Base-by-base conservation (phyloP, 2,888 invertebrate species). In the Cetonia aurata region DNA sequence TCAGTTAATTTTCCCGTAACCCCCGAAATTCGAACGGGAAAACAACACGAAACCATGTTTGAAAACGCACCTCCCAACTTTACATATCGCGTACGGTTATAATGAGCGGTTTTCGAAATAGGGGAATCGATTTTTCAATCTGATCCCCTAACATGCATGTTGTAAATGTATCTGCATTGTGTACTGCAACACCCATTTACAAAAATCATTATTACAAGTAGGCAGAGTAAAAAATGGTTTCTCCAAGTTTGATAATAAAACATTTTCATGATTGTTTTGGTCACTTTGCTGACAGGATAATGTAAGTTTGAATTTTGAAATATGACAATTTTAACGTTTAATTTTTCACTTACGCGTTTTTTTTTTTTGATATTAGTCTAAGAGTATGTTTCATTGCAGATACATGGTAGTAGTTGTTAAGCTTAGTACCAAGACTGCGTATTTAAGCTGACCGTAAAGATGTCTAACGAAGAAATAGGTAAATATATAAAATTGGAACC, bases 381-480 rank as follows among this genome's bases (percentile, higher is more conserved):
- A 46, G 17, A 52, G 17, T 65, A 52, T 52, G 50, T 65, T 17
- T 60, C 53, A 60, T 69, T 69, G 9, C 60, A 69, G 69, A 69
- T 53, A 73, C 50, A 52, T 15, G 46, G 41, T 50, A 37, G 41
- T 37, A n/a, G 50, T 37, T 15, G 50, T 33, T 65, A 50, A 19
- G 46, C 52, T 65, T 41, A 41, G 15, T 13, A 37, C 46, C 19
- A 48, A 25, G 10, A 65, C 50, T 15, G 41, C 37, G 17, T 37
- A 65, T 37, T 65, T 52, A 50, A 73, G 72, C 72, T 73, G 73
- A 73, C 71, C 71, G 17, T 71, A 75, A 72, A 69, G 68, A 69
- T 68, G 67, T 73, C 72, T 60, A 71, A 68, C 55, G 71, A 71
- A 69, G 71, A 71, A 71, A 71, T 67, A 71, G 75, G 73, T 72